Base-by-base conservation (phyloP, 2,888 invertebrate genomes). In the Selenia dentaria region DNA sequence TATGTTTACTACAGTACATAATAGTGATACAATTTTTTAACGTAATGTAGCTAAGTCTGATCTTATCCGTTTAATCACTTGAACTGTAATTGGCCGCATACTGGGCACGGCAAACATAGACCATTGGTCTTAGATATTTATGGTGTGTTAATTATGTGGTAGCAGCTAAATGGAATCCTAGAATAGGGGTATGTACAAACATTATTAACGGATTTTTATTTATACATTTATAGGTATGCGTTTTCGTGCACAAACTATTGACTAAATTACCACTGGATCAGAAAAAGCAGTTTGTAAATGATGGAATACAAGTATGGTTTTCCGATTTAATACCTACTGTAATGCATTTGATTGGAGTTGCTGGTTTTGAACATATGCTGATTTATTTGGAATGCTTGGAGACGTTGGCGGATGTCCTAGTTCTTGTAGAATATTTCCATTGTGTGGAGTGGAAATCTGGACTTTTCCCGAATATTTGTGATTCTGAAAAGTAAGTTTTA, bases 261-360 rank as follows among this genome's bases (percentile, higher is more conserved):
- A 68, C 63, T 51, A 67, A 67, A 31, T 53, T 84, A 32, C 84
- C 74, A 58, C 70, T 62, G 52, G 81, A 74, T 52, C 80, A 60
- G 58, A 88, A 47, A 62, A 58, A 18, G 51, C 64, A 33, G 40
- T 90, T 78, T 74, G 70, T 78, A 29, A 79, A 62, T 48, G 78
- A 83, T 28, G 84, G 91, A 8, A 57, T 92, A 3, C 58, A 70
- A 9, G 67, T 90, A 35, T 93, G 92, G 92, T 80, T 92, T 25
- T 70, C 74, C 1, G 84, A 80, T 50, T 62, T 92, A 4, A 57
- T 93, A 37, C 92, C 92, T 0, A 61, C 78, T 10, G 65, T 87
- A 41, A 83, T 92, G 53, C 18, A 29, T 16, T 14, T 22, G 24
- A 4, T 46, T 2, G 1, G 6, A 0, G 14, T 3, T 1, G 6